These are phyloP conservation scores for Dissostichus mawsoni DNA, from an alignment of 2,113 vertebrate species.

Conservation along the genomic window DNA sequence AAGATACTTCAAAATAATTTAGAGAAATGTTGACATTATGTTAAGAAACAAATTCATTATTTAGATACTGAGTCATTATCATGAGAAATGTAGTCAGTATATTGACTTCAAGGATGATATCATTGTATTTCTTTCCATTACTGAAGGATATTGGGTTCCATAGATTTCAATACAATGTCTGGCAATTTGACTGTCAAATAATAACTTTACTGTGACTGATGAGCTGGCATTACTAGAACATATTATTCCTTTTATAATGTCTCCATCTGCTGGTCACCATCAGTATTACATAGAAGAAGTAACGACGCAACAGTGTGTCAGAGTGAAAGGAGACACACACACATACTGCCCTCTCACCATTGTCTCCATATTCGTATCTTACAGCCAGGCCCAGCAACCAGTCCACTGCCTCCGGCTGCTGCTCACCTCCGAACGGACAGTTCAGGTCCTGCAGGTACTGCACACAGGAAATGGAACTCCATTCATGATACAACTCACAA, in stretches of 20 bases:
- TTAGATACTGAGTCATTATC: no score
- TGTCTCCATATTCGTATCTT: conserved; percentile 96
- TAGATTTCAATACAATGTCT: no score
- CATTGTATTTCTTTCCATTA: no score
- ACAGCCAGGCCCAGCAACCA: conserved; percentile 98
- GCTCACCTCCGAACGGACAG: conserved; percentile 91
- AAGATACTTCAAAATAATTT: no score
- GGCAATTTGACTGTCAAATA: no score
- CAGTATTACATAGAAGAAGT: background rate
- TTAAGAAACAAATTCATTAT: no score
- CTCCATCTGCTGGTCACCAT: conserved; percentile 64
- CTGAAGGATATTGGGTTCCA: no score
- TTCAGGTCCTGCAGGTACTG: conserved; percentile 95
- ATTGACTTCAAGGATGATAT: no score
- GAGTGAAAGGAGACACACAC: background rate
- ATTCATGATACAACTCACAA: background rate
- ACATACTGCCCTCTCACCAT: conserved; percentile 82
- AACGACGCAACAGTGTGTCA: no score
- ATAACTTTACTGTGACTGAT: background rate
- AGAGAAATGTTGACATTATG: no score
- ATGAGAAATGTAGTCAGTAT: no score
- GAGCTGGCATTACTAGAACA: background rate
- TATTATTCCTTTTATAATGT: conserved; percentile 11
- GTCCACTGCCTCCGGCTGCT: conserved; percentile 91
- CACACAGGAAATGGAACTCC: background rate